Evolutionary conservation across 2,797 vertebrate species (phyloP).

Genomic region (Sebastes steindachneri): DNA sequence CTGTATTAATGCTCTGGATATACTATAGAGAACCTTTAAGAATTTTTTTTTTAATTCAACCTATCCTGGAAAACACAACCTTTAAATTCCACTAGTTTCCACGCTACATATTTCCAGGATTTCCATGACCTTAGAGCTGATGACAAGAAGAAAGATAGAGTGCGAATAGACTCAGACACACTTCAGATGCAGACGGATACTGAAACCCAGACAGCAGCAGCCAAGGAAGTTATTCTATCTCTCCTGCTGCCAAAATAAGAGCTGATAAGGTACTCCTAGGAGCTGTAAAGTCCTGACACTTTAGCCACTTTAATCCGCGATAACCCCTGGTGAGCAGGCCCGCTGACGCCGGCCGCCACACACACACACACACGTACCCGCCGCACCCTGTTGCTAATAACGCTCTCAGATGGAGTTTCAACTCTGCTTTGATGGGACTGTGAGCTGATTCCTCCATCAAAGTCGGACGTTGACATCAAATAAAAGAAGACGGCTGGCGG

Average conservation of each 20-base stretch:
- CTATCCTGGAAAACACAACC: neutral
- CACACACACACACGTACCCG: slow-evolving; percentile 7
- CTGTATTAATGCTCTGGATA: too few species aligned
- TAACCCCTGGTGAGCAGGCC: slow-evolving; percentile 28
- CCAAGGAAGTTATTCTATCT: slow-evolving; percentile 38
- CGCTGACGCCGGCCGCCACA: neutral
- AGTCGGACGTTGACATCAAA: slow-evolving; percentile 32
- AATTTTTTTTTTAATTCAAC: too few species aligned
- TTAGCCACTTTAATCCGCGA: slow-evolving; percentile 53
- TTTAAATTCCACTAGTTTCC: neutral
- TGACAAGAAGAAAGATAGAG: neutral
- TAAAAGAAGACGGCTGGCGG: neutral
- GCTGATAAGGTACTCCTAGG: slow-evolving; percentile 35
- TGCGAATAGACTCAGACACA: slow-evolving; percentile 20
- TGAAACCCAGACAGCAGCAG: slow-evolving; percentile 17
- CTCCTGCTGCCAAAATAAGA: slow-evolving; percentile 59
- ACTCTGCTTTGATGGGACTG: slow-evolving; percentile 36
- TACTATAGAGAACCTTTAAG: too few species aligned
- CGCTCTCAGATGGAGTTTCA: slow-evolving; percentile 31
- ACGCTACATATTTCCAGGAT: neutral
- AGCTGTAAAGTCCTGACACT: slow-evolving; percentile 65
- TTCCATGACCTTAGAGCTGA: neutral
- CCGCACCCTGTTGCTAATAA: slow-evolving; percentile 5
- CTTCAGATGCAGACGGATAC: slow-evolving; percentile 42
- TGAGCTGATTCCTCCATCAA: slow-evolving; percentile 37